These are phyloP conservation scores for Drosophila mettleri DNA, from an alignment of 2,888 invertebrate genomes.

Conservation along the genomic window DNA sequence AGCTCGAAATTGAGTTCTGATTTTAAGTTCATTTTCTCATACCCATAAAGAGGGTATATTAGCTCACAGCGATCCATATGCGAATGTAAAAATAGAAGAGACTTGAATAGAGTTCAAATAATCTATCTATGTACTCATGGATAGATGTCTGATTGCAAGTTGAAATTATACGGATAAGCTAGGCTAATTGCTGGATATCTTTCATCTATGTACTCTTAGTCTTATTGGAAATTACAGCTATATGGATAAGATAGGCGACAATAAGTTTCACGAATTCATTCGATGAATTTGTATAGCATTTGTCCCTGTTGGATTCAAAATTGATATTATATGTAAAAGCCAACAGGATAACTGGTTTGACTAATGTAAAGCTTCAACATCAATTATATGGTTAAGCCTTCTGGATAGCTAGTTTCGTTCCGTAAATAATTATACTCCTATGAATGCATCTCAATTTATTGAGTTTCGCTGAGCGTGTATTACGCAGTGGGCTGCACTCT, in stretches of 20 bases:
- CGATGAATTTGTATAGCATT: too few relatives aligned
- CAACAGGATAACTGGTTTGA: too few relatives aligned
- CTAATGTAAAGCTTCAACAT: too few relatives aligned
- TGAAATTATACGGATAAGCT: neutral
- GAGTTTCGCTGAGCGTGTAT: neutral
- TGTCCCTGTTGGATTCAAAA: too few relatives aligned
- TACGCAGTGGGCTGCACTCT: neutral
- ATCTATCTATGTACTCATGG: neutral
- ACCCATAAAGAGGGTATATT: neutral
- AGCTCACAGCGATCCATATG: neutral
- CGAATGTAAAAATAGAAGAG: neutral
- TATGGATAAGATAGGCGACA: neutral
- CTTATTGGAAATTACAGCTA: neutral
- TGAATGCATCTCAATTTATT: too few relatives aligned
- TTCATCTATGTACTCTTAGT: too few relatives aligned
- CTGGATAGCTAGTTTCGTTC: too few relatives aligned
- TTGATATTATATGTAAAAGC: too few relatives aligned
- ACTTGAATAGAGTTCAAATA: neutral
- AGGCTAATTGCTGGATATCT: neutral
- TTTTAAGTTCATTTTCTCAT: slow-evolving; percentile 3
- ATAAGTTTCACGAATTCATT: too few relatives aligned
- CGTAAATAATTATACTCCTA: too few relatives aligned
- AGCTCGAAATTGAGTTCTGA: neutral
- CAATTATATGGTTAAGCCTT: too few relatives aligned
- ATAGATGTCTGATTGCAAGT: neutral